Base-by-base conservation (phyloP, 2,888 invertebrate species). In the Agrenia bidenticulata region DNA sequence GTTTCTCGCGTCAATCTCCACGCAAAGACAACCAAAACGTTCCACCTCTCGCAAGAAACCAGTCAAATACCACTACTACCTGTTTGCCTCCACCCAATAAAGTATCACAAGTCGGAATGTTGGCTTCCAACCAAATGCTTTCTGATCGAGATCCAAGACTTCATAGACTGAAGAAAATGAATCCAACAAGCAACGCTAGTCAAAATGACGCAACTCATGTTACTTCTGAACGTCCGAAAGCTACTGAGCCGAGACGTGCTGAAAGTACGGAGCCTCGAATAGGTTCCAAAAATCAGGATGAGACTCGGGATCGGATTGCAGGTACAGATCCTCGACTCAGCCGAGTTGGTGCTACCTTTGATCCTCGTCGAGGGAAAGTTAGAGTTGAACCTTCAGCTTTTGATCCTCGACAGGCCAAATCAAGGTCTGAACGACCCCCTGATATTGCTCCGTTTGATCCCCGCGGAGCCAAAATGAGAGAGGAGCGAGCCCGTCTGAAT, bases 1-100 rank as follows among this genome's bases (percentile, higher is more conserved):
- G 63, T 17, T 69, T 69, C 59, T 50, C 55, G n/a, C 57, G 66
- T 1, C 37, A 37, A 21, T 51, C 57, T 11, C 9, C 19, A 5
- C 45, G 5, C 4, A 55, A 55, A 27, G 55, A 55, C 19, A 55
- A 26, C 19, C 26, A 24, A 13, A 27, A 27, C 27, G 27, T 24
- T 27, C 55, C 55, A 26, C 55, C 55, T n/a, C 4, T 7, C 19
- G 19, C 15, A 13, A 5, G 11, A 53, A 24, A 21, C n/a, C 53
- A 53, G 7, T 27, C 55, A 15, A 15, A 2, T 32, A 26, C 4
- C 15, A 11, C 27, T 55, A 7, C 58, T 2, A n/a, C 45, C 23
- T 32, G 4, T 4, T 32, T 32, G 32, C 32, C 32, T 32, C 32
- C 32, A 32, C 45, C 49, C 2, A 32, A 5, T 17, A 58, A 39